These are phyloP conservation scores for Hipparchia semele DNA, from an alignment of 2,888 invertebrate species.

Conservation along the genomic window DNA sequence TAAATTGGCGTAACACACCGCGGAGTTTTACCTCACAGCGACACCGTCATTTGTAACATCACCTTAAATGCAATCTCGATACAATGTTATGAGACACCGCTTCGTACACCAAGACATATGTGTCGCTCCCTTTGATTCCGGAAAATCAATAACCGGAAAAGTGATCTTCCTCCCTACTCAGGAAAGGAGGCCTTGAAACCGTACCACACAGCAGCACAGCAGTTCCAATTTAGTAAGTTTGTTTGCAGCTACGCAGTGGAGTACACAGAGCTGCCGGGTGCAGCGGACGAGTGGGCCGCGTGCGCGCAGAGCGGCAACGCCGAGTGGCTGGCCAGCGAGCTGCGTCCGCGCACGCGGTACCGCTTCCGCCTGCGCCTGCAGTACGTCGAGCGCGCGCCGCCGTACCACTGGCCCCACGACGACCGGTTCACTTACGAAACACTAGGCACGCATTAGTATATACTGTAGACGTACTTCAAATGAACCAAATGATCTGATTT, in stretches of 20 bases:
- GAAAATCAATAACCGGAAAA: too few relatives aligned
- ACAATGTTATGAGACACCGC: too few relatives aligned
- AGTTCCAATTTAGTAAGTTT: neutral
- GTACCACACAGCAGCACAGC: too few relatives aligned
- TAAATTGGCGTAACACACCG: too few relatives aligned
- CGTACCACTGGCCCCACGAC: constrained; percentile 89
- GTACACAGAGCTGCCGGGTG: constrained; percentile 78
- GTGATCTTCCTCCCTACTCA: too few relatives aligned
- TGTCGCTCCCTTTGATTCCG: too few relatives aligned
- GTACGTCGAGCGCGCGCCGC: constrained; percentile 84
- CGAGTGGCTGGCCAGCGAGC: constrained; percentile 65
- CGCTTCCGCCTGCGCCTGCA: constrained; percentile 86
- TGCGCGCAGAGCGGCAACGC: constrained; percentile 51
- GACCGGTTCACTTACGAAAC: constrained; percentile 90
- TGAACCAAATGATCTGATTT: too few relatives aligned
- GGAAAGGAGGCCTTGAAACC: too few relatives aligned
- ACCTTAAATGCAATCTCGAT: too few relatives aligned
- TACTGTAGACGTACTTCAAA: neutral
- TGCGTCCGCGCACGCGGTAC: constrained; percentile 90
- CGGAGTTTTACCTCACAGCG: too few relatives aligned
- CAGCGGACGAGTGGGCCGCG: constrained; percentile 57
- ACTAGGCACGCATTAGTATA: constrained; percentile 64
- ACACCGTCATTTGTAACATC: too few relatives aligned
- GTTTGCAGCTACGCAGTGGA: constrained; percentile 61
- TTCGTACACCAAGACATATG: too few relatives aligned